Conservation (phyloP, 2,113 vertebrate genomes). For the Brachirus orientalis region DNA sequence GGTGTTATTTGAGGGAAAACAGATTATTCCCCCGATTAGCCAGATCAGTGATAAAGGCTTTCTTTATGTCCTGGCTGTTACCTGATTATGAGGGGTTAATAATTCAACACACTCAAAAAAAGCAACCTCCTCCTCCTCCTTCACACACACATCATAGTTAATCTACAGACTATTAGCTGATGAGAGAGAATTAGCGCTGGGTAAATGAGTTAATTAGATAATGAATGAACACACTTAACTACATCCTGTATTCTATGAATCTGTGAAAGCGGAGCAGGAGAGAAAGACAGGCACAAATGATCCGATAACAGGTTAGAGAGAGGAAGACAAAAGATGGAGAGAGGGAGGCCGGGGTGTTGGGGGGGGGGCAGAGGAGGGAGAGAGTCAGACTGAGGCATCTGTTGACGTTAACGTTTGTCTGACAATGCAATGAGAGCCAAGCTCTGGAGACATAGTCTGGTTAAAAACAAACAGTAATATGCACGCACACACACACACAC, state of each 20-base stretch:
- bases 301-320: slow-evolving; percentile 60
- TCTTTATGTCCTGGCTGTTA: slow-evolving; percentile 46
- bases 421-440: slow-evolving; percentile 45
- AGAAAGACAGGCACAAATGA: slow-evolving; percentile 34
- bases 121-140: background rate
- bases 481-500: slow-evolving; percentile 17
- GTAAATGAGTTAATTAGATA: slow-evolving; percentile 75
- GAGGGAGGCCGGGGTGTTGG: background rate
- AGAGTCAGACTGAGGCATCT: slow-evolving; percentile 48
- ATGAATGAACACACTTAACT: slow-evolving; percentile 69
- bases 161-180: slow-evolving; percentile 70
- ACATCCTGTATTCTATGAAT: slow-evolving; percentile 60
- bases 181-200: slow-evolving; percentile 68
- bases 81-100: slow-evolving; percentile 65
- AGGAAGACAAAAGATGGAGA: slow-evolving; percentile 57
- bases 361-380: background rate
- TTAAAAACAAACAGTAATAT: slow-evolving; percentile 27
- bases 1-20: slow-evolving; percentile 39
- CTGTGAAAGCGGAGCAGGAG: slow-evolving; percentile 50
- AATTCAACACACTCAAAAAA: slow-evolving; percentile 58
- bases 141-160: slow-evolving; percentile 48
- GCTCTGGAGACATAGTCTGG: slow-evolving; percentile 49
- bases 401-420: slow-evolving; percentile 64
- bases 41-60: slow-evolving; percentile 43
- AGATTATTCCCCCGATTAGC: slow-evolving; percentile 54